Evolutionary conservation across 2,888 invertebrate species (phyloP).

Genomic region (Noctua janthina): DNA sequence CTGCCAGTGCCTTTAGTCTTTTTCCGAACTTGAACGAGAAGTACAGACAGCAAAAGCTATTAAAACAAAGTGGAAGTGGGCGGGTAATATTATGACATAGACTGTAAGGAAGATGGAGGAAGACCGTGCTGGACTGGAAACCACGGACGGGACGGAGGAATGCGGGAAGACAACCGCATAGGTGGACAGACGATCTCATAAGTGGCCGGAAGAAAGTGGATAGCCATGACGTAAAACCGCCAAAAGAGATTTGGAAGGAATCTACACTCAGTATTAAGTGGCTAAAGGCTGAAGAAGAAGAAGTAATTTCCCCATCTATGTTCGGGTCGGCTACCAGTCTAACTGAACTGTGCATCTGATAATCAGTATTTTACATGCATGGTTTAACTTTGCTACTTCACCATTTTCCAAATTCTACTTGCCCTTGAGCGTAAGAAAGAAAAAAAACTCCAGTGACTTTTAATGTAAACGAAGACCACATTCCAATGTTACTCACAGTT

Average conservation of each 20-base stretch:
- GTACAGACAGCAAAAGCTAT: neutral
- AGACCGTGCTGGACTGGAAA: neutral
- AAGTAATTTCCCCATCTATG: neutral
- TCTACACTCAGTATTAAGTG: no score
- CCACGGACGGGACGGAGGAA: neutral
- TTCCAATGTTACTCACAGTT: conserved; percentile 18
- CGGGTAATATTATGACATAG: neutral
- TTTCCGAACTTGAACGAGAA: no score
- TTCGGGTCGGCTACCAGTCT: neutral
- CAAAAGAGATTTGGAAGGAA: no score
- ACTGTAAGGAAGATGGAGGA: neutral
- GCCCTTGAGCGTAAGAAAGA: neutral
- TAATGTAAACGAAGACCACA: conserved; percentile 9
- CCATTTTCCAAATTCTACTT: neutral
- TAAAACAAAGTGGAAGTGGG: neutral
- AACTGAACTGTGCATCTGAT: neutral
- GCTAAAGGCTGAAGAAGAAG: no score
- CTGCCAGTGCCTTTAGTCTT: neutral
- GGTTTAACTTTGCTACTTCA: neutral
- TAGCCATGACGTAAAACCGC: no score
- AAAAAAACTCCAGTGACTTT: neutral
- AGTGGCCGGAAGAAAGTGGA: no score
- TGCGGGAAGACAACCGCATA: no score
- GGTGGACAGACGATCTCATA: no score
- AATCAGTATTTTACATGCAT: neutral